phyloP scores from a whole-genome alignment of 2,113 vertebrate genomes.

The Aptenodytes patagonicus region DNA sequence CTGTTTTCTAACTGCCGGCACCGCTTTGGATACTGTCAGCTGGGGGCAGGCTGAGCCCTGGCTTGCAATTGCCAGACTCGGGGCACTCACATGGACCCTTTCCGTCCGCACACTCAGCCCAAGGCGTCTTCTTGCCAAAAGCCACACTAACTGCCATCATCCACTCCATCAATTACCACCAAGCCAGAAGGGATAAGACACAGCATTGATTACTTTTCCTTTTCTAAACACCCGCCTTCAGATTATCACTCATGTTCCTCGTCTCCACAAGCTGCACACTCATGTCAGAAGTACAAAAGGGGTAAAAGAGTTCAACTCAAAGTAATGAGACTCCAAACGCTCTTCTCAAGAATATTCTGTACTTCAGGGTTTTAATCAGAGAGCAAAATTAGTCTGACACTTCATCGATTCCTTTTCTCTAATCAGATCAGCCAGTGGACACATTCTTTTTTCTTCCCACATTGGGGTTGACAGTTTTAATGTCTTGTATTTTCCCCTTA shows the following conservation, averaged over 20 bases:
- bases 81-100: not conserved
- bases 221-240: not conserved
- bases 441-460: not conserved
- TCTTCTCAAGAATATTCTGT: not conserved
- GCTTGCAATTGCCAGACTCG: too few species aligned
- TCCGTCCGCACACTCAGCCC: too few species aligned
- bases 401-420: constrained; percentile 1
- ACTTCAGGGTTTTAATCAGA: constrained; percentile 14
- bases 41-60: not conserved
- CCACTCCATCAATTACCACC: not conserved
- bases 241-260: not conserved
- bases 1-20: fast-evolving
- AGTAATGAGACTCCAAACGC: not conserved
- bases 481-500: not conserved
- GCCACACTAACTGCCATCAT: not conserved
- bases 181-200: not conserved
- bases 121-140: not conserved
- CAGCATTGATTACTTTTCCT: not conserved
- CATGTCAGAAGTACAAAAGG: not conserved
- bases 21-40: not conserved
- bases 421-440: not conserved
- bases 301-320: not conserved
- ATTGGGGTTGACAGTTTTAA: not conserved
- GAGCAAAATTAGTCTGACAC: constrained; percentile 2
- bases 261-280: not conserved